Conservation (phyloP, 2,888 invertebrate genomes). For the Endotricha flammealis region DNA sequence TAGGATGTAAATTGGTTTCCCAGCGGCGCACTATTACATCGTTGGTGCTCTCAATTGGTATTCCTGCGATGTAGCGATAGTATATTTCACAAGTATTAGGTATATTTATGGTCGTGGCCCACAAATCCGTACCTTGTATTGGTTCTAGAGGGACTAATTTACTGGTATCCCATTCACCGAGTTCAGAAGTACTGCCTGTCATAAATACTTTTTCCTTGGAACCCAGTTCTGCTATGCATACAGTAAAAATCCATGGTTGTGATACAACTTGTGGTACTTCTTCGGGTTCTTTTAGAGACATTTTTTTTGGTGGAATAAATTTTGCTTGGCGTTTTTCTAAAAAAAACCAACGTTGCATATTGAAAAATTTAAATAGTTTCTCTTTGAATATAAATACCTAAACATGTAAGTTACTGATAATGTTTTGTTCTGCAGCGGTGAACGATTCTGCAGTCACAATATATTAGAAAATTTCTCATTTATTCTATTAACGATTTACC, state of each 20-base stretch:
- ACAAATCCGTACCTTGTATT: constrained; percentile 65
- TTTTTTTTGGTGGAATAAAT: constrained; percentile 42
- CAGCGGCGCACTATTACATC: constrained; percentile 84
- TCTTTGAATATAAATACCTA: too few species aligned
- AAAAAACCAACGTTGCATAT: constrained; percentile 84
- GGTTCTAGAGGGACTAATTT: constrained; percentile 77
- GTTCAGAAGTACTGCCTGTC: constrained; percentile 81
- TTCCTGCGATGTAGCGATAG: constrained; percentile 88
- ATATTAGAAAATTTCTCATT: too few species aligned
- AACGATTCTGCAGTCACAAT: too few species aligned
- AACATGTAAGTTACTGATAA: too few species aligned
- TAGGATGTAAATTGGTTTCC: constrained; percentile 87
- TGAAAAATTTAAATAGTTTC: not conserved
- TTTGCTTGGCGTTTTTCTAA: constrained; percentile 69
- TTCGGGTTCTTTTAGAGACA: constrained; percentile 36
- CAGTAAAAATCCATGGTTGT: constrained; percentile 63
- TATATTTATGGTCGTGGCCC: constrained; percentile 81
- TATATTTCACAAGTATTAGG: constrained; percentile 82
- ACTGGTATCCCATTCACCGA: constrained; percentile 85
- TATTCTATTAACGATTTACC: too few species aligned
- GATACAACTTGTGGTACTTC: constrained; percentile 34
- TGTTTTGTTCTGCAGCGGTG: too few species aligned
- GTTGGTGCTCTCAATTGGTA: constrained; percentile 78
- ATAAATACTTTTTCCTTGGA: constrained; percentile 83
- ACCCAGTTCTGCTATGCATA: constrained; percentile 70